These are phyloP conservation scores for Julus scandinavius DNA, from an alignment of 2,888 invertebrate species.

Conservation along the genomic window DNA sequence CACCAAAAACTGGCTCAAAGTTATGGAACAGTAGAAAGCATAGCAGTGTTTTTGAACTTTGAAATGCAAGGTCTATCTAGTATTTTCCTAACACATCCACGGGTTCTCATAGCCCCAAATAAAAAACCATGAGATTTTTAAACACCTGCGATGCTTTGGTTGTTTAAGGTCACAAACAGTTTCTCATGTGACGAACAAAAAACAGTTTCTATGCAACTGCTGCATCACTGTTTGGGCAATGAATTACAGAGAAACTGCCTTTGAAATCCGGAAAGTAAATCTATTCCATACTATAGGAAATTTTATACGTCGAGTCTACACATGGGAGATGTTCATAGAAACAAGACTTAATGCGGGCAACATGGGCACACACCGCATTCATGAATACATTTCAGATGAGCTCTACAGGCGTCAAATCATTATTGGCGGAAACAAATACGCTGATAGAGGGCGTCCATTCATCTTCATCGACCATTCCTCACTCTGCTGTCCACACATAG, in stretches of 20 bases:
- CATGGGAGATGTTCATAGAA: neutral
- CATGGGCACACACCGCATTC: neutral
- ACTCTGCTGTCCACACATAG: neutral
- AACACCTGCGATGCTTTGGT: no score
- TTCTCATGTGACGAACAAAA: no score
- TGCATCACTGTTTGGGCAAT: neutral
- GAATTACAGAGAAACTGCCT: neutral
- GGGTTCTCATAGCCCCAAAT: no score
- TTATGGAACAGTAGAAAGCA: no score
- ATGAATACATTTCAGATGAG: neutral
- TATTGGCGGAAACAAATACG: conserved; percentile 5
- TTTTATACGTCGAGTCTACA: neutral
- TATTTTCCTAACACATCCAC: no score
- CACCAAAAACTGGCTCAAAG: no score
- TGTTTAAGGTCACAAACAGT: no score
- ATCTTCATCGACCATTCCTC: neutral
- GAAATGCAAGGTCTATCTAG: no score
- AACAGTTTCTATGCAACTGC: no score
- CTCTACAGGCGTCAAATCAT: neutral
- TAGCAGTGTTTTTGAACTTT: no score
- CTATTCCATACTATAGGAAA: neutral
- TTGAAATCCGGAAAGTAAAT: neutral
- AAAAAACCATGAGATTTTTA: no score
- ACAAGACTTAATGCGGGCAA: neutral
- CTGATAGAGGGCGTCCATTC: neutral